These are phyloP conservation scores for Actenoides hombroni DNA, from an alignment of 2,113 vertebrate genomes.

Conservation along the genomic window DNA sequence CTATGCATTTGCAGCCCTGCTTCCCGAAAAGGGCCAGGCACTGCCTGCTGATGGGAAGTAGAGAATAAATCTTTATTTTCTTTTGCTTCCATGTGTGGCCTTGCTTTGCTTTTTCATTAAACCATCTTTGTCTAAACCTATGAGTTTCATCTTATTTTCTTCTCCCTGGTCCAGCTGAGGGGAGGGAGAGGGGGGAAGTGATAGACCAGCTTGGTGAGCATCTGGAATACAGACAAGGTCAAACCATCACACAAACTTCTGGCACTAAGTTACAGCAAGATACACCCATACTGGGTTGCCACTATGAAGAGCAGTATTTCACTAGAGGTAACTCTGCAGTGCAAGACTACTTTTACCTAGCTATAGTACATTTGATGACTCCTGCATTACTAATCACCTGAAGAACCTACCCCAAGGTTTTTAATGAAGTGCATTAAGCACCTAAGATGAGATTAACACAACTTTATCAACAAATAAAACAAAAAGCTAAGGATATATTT, in stretches of 20 bases:
- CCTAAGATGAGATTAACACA: not conserved
- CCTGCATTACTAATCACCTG: not conserved
- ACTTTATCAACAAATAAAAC: not conserved
- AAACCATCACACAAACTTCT: not conserved
- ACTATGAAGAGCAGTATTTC: not conserved
- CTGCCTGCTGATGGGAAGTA: too few relatives aligned
- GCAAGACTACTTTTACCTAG: not conserved
- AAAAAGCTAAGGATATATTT: not conserved
- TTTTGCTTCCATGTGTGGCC: too few relatives aligned
- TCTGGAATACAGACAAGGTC: too few relatives aligned
- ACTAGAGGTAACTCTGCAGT: not conserved
- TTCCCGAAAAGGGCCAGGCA: too few relatives aligned
- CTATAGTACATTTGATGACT: not conserved
- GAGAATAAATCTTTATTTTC: too few relatives aligned
- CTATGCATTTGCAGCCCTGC: too few relatives aligned
- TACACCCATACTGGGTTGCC: not conserved
- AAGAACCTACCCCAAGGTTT: not conserved
- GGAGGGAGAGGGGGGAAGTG: too few relatives aligned
- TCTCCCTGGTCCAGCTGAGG: too few relatives aligned
- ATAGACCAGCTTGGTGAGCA: too few relatives aligned
- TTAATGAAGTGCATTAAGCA: not conserved
- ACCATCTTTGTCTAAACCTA: too few relatives aligned
- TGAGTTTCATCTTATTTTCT: too few relatives aligned
- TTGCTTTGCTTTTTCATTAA: too few relatives aligned
- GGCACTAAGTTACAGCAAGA: not conserved